Base-by-base conservation (phyloP, 1,140 invertebrate genomes). In the Zelostemma sp. region DNA sequence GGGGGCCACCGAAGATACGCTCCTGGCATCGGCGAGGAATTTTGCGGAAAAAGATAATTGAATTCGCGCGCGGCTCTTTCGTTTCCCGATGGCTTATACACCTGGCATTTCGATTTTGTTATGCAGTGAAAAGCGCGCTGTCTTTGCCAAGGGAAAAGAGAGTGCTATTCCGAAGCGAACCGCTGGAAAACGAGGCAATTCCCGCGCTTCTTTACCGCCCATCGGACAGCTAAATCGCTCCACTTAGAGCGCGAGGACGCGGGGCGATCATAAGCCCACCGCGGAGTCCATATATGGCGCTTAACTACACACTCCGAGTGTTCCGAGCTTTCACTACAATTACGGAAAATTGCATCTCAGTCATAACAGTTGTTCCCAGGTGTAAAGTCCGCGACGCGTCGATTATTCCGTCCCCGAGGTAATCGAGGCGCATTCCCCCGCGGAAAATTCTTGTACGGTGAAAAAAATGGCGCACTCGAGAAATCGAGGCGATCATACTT, bases 201-300 rank as follows among this genome's bases (percentile, higher is more conserved):
- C 79, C 68, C 61, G 73, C 60, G 69, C 67, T 77, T 73, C 66
- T 79, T 72, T 70, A 60, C 63, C 75, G 60, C 56, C 70, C 70
- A 79, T 80, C 69, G 77, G 77, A 79, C 79, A 81, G 76, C 68
- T 79, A 83, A 85, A 84, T 83, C 78, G 79, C 77, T 73, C 77
- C 75, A 78, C 77, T 82, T 79, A 78, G 61, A 74, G 62, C 64
- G 68, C 68, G 71, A 41, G 55, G 65, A 63, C 54, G 53, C 47
- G 57, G 31, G 33, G 15, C 46, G 45, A 64, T 68, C 59, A 56
- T 21, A 49, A 51, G 63, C 49, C 49, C 28, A 56, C 61, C 18
- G 43, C 57, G 59, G 17, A 73, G 56, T 71, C 63, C 62, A 65
- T 67, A 64, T 70, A 70, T 50, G 61, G 68, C 14, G 59, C 45